Evolutionary conservation across 1,140 invertebrate species (phyloP).

Genomic region (Drosophila parvula): DNA sequence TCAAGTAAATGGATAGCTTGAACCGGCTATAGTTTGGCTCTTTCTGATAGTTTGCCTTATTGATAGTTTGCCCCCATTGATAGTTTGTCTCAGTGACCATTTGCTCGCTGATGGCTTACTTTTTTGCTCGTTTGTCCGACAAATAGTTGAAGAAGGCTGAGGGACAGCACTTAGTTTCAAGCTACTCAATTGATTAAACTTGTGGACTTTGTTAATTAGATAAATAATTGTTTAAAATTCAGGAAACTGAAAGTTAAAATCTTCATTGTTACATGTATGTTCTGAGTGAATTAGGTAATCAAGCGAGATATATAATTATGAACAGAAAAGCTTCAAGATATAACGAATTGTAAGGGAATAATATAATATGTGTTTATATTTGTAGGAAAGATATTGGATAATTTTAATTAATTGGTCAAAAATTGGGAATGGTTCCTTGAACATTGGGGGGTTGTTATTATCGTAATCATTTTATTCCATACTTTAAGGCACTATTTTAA

Average conservation of each 20-base stretch:
- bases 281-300: background rate
- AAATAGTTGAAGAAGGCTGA: background rate
- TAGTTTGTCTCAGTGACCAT: conserved; percentile 23
- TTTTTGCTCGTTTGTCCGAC: background rate
- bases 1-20: conserved; percentile 45
- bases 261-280: background rate
- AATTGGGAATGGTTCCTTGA: too few species aligned
- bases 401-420: too few species aligned
- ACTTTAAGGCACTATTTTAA: background rate
- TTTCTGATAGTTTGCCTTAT: conserved; percentile 27
- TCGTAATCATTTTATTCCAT: too few species aligned
- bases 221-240: background rate
- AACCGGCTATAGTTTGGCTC: conserved; percentile 3
- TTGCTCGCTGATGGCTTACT: conserved; percentile 9
- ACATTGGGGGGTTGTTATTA: too few species aligned
- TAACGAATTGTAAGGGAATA: background rate
- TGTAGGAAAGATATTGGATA: background rate
- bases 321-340: background rate
- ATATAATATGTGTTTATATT: too few species aligned
- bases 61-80: conserved; percentile 35
- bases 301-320: background rate
- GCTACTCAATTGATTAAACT: conserved; percentile 12
- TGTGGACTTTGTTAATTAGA: background rate
- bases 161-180: background rate
- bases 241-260: background rate